Evolutionary conservation across 2,797 vertebrate species (phyloP).

Genomic region (Leptoclinus maculatus): DNA sequence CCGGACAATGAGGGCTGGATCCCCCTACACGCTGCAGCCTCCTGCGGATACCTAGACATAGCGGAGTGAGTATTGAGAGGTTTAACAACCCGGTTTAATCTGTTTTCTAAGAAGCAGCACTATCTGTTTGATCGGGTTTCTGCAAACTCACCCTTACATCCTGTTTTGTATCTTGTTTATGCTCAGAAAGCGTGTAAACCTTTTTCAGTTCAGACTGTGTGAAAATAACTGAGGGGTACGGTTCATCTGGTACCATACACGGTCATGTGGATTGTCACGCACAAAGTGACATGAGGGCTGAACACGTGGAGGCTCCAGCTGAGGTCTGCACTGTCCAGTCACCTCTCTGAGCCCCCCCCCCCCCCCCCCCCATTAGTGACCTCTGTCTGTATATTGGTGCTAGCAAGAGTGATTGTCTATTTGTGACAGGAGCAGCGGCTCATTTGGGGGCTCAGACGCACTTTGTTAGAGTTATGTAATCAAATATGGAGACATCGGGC

Average conservation of each 20-base stretch:
- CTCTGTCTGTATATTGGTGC: conserved; percentile 2
- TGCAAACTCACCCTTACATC: conserved; percentile 36
- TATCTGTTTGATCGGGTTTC: conserved; percentile 45
- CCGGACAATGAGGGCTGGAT: conserved; percentile 99
- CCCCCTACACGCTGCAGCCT: conserved; percentile 97
- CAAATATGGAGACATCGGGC: conserved; percentile 42
- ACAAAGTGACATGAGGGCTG: conserved; percentile 4
- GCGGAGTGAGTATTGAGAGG: conserved; percentile 88
- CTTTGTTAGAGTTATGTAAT: conserved; percentile 53
- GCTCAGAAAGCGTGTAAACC: background rate
- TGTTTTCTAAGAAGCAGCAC: background rate
- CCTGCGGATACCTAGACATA: conserved; percentile 99
- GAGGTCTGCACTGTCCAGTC: background rate
- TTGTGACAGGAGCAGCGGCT: conserved; percentile 5
- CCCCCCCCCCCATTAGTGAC: conserved; percentile 17
- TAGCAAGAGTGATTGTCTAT: conserved; percentile 17
- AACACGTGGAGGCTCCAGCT: conserved; percentile 11
- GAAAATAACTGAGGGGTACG: background rate
- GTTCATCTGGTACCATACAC: background rate
- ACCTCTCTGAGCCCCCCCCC: background rate
- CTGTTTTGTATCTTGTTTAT: conserved; percentile 21
- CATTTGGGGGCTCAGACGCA: conserved; percentile 30
- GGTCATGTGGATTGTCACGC: background rate
- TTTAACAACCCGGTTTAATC: background rate
- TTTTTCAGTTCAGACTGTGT: background rate